Conservation (phyloP, 2,888 invertebrate species). For the Diplazon laetatorius region DNA sequence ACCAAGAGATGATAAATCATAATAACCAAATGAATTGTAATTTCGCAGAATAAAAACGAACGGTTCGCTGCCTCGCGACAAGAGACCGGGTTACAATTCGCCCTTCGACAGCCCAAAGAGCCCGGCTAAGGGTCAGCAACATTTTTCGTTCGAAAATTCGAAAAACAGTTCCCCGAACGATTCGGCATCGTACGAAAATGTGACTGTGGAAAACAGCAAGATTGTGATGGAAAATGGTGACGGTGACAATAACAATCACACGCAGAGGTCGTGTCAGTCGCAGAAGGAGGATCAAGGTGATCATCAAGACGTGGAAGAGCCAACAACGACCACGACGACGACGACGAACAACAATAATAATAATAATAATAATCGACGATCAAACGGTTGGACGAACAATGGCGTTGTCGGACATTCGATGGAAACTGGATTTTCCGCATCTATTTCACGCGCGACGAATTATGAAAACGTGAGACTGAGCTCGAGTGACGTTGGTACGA, state of each 20-base stretch:
- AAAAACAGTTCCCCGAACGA: conserved; percentile 72
- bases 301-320: conserved; percentile 70
- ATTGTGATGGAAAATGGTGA: conserved; percentile 69
- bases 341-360: conserved; percentile 78
- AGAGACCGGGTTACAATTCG: conserved; percentile 82
- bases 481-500: conserved; percentile 50
- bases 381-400: conserved; percentile 71
- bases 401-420: conserved; percentile 82
- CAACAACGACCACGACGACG: conserved; percentile 47
- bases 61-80: conserved; percentile 92
- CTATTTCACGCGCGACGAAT: conserved; percentile 74
- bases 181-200: conserved; percentile 76
- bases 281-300: conserved; percentile 44
- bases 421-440: conserved; percentile 68
- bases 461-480: conserved; percentile 76
- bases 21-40: conserved; percentile 36
- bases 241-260: conserved; percentile 58
- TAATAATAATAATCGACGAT: too few species aligned
- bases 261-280: conserved; percentile 26
- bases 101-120: conserved; percentile 80
- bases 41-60: conserved; percentile 92
- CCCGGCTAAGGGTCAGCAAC: conserved; percentile 76
- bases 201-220: conserved; percentile 78
- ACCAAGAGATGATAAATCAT: too few species aligned
- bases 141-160: conserved; percentile 81